These are phyloP conservation scores for Zoanthus sansibaricus DNA, from an alignment of 92 coral and sea anemone genomes.

Conservation along the genomic window DNA sequence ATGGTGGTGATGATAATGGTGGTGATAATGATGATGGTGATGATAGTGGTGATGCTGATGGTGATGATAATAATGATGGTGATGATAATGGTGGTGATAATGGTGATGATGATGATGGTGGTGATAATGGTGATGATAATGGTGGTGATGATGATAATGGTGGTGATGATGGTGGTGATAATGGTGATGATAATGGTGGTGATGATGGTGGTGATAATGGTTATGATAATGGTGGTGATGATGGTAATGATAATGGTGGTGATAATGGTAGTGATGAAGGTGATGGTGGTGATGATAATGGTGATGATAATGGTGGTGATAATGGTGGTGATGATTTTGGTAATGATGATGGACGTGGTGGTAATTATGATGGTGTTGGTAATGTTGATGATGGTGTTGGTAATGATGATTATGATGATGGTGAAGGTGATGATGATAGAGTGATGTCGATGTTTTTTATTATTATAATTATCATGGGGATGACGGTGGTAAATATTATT, in stretches of 20 bases:
- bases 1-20: not conserved
- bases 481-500: not conserved
- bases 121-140: no score
- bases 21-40: not conserved
- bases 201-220: no score
- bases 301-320: not conserved
- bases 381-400: no score
- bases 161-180: no score
- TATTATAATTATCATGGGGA: not conserved
- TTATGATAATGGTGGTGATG: not conserved
- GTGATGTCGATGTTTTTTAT: not conserved
- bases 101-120: not conserved
- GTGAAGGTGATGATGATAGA: no score
- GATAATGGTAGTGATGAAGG: no score
- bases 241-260: no score
- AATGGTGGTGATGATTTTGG: not conserved
- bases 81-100: not conserved
- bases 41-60: not conserved
- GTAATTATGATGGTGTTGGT: no score
- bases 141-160: no score
- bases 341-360: no score
- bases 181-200: not conserved
- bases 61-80: not conserved
- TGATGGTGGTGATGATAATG: not conserved
- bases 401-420: no score